Base-by-base conservation (phyloP, 2,797 vertebrate species). In the Artibeus jamaicensis region DNA sequence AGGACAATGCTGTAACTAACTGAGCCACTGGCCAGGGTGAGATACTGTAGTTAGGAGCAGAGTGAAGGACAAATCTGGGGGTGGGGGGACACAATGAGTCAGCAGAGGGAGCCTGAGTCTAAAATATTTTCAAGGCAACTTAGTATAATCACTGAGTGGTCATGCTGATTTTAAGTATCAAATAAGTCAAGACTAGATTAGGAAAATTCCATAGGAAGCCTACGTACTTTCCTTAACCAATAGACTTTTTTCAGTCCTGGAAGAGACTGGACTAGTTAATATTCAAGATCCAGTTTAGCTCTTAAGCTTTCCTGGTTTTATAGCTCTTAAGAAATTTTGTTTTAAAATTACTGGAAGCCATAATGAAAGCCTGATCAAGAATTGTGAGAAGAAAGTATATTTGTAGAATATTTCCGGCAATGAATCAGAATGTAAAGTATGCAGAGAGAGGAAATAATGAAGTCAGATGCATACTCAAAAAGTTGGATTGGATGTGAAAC, bases 311-410 rank as follows among this genome's bases (percentile, higher is more conserved):
- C n/a, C n/a, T 73, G 32, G 34, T 83, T 85, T 55, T 89, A 0
- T 83, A 26, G 88, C 73, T 93, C 42, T 71, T 86, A 84, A 89
- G 65, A 93, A 67, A 53, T 6, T 94, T 93, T 90, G n/a, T 93
- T 96, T 84, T 79, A 16, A 87, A 88, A 50, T 77, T 50, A 37
- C 21, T 39, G 29, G 77, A 90, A 87, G 26, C 6, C 8, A 11
- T 11, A 4, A 29, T 34, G 62, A 71, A 57, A 95, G 6, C 21
- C 32, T 83, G 26, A 86, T 93, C 14, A 77, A 73, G 90, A 92
- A 73, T 26, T 86, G 4, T 82, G 46, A 93, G 29, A 46, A 95
- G 77, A 92, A 78, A 89, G 77, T 86, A 9, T 82, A 14, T 70
- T 59, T 82, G 32, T 92, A 62, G 42, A 55, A 57, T 84, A 9